These are phyloP conservation scores for Pristionchus pacificus DNA, from an alignment of 1,140 invertebrate species.

Conservation along the genomic window DNA sequence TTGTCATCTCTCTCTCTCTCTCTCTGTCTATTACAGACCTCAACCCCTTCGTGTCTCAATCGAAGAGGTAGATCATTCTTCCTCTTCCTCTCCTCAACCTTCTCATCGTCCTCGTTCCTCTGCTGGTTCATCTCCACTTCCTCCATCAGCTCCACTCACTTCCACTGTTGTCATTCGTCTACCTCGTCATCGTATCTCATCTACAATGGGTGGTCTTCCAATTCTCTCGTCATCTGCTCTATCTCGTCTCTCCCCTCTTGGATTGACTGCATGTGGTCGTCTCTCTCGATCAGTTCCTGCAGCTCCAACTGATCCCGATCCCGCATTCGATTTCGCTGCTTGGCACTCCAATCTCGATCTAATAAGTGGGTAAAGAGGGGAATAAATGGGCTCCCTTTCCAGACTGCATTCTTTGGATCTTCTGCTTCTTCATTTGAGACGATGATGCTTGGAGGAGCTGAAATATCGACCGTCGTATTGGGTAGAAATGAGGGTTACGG, in stretches of 20 bases:
- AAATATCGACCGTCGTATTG: background rate
- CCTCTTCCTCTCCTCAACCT: too few relatives aligned
- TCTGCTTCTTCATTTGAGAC: slow-evolving; percentile 31
- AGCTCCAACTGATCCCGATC: slow-evolving; percentile 39
- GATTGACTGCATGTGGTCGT: background rate
- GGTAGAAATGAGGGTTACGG: background rate
- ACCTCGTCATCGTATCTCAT: slow-evolving; percentile 14
- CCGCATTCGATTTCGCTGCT: slow-evolving; percentile 52
- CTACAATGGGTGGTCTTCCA: slow-evolving; percentile 12
- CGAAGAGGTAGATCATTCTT: too few relatives aligned
- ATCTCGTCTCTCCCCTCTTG: slow-evolving; percentile 1
- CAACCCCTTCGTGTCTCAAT: too few relatives aligned
- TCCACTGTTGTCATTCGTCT: background rate
- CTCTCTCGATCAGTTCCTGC: slow-evolving; percentile 16
- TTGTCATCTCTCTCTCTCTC: too few relatives aligned
- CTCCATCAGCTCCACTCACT: background rate
- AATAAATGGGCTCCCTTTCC: too few relatives aligned
- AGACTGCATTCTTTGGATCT: background rate
- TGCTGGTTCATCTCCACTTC: too few relatives aligned
- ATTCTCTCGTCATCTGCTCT: too few relatives aligned
- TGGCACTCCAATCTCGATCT: slow-evolving; percentile 44
- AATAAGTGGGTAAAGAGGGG: slow-evolving; percentile 32
- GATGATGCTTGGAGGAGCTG: slow-evolving; percentile 1
- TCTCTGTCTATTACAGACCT: too few relatives aligned
- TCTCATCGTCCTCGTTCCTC: too few relatives aligned